These are phyloP conservation scores for Plodia interpunctella DNA, from an alignment of 1,140 invertebrate species.

Conservation along the genomic window DNA sequence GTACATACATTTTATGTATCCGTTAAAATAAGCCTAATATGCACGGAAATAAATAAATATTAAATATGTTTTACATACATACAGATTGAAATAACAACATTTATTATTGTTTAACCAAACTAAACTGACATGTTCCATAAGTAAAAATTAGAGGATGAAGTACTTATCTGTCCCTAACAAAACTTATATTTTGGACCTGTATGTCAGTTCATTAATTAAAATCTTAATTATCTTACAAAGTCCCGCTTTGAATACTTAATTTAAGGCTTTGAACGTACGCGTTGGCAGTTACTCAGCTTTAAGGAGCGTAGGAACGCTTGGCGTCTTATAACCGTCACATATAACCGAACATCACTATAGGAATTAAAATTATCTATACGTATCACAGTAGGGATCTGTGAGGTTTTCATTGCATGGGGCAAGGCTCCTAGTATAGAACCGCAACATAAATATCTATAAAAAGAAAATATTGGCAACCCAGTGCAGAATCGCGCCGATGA, in stretches of 20 bases:
- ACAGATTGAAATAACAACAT: background rate
- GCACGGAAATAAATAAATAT: constrained; percentile 1
- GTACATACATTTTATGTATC: constrained; percentile 8
- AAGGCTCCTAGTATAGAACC: background rate
- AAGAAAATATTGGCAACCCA: too few relatives aligned
- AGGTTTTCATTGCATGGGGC: constrained; percentile 29
- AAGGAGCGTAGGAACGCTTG: constrained; percentile 1
- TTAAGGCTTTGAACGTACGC: constrained; percentile 2
- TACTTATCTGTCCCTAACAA: too few relatives aligned
- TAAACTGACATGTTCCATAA: background rate
- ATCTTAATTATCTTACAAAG: background rate
- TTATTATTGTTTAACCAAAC: background rate
- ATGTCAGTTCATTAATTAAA: background rate
- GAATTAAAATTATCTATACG: constrained; percentile 28
- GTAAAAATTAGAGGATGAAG: too few relatives aligned
- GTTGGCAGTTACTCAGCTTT: background rate
- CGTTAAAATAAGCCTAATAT: background rate
- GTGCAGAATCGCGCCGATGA: too few relatives aligned
- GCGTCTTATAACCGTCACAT: background rate
- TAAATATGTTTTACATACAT: background rate
- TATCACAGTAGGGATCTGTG: constrained; percentile 43
- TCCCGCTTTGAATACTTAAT: constrained; percentile 1
- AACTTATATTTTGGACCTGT: background rate
- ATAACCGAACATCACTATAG: constrained; percentile 16
- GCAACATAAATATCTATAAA: too few relatives aligned